A percentile compares a stretch with the other conserved stretches of the same genome.
Conservation (phyloP, 1,140 invertebrate species). For the Drosophila fuyamai region DNA sequence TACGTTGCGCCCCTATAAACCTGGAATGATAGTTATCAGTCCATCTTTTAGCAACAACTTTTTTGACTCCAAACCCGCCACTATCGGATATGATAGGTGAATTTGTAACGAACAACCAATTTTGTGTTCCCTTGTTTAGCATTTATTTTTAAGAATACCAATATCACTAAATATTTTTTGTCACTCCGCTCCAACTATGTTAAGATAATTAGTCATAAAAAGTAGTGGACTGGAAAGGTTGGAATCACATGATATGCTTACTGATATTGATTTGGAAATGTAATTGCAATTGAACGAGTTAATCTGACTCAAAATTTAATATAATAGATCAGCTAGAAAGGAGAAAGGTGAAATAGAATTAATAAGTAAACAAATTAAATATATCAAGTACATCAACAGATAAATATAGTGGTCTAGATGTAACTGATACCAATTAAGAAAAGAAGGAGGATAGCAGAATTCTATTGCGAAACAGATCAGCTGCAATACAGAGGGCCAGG, state of each 20-base stretch:
- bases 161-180: slow-evolving; percentile 12
- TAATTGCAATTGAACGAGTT: slow-evolving; percentile 43
- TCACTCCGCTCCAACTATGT: neutral
- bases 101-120: slow-evolving; percentile 9
- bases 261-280: slow-evolving; percentile 30
- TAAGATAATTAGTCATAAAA: slow-evolving; percentile 19
- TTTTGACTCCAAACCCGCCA: neutral
- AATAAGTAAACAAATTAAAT: slow-evolving; percentile 69
- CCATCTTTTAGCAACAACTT: neutral
- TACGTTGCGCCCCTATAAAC: neutral
- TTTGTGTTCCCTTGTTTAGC: neutral
- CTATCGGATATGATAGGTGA: slow-evolving; percentile 6
- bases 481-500: slow-evolving; percentile 26
- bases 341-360: slow-evolving; percentile 80
- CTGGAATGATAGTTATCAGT: neutral
- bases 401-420: slow-evolving; percentile 58
- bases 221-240: slow-evolving; percentile 5
- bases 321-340: slow-evolving; percentile 62
- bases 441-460: slow-evolving; percentile 14
- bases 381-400: slow-evolving; percentile 56
- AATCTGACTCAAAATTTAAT: slow-evolving; percentile 29
- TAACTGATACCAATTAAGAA: slow-evolving; percentile 38
- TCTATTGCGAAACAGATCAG: slow-evolving; percentile 18
- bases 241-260: slow-evolving; percentile 1
- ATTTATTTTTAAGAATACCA: slow-evolving; percentile 6